These are phyloP conservation scores for Anthoscopus minutus DNA, from an alignment of 2,113 vertebrate species.

Conservation along the genomic window DNA sequence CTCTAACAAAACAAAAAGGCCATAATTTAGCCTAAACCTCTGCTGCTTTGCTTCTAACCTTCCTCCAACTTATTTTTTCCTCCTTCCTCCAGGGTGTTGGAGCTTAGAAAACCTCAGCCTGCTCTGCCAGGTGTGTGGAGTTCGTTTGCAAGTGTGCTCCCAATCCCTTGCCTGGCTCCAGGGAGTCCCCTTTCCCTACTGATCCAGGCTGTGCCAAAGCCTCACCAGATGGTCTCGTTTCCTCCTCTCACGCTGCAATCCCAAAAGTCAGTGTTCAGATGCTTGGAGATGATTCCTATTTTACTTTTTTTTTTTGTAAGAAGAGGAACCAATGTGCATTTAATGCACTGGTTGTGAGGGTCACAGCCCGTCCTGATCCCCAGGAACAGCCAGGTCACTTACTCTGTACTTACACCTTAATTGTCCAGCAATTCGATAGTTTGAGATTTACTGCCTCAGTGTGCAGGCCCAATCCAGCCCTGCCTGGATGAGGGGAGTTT, in stretches of 20 bases:
- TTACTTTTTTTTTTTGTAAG: neutral
- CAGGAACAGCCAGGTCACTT: neutral
- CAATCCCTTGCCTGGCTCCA: accelerated
- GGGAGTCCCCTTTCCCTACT: neutral
- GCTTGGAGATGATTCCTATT: neutral
- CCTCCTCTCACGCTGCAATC: neutral
- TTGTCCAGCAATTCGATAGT: neutral
- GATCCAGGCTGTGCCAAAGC: neutral
- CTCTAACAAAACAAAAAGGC: neutral
- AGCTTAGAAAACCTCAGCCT: neutral
- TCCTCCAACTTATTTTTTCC: neutral
- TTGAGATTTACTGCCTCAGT: neutral
- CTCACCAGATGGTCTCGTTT: neutral
- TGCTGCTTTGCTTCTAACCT: neutral
- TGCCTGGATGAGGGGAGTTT: neutral
- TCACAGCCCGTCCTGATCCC: neutral
- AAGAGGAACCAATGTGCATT: accelerated
- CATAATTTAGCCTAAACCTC: neutral
- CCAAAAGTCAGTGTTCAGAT: neutral
- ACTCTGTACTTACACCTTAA: neutral
- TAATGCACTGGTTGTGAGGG: accelerated
- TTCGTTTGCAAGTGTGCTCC: neutral
- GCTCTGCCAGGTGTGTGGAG: neutral
- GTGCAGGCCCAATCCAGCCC: accelerated
- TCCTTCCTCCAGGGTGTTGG: neutral